These are phyloP conservation scores for Thalpophila matura DNA, from an alignment of 2,888 invertebrate genomes.

Conservation along the genomic window DNA sequence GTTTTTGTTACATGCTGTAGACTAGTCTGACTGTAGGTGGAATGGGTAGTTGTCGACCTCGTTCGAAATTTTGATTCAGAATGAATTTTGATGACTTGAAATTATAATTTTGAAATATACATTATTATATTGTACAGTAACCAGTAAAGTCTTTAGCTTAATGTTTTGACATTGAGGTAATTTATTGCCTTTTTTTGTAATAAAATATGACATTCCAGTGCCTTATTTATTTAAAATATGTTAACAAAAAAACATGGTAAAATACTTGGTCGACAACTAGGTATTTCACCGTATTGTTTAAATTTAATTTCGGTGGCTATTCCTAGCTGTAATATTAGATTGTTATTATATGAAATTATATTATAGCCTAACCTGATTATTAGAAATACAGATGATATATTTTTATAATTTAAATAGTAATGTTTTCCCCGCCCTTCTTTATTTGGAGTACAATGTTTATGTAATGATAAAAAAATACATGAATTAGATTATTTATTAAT, in stretches of 20 bases:
- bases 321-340: slow-evolving; percentile 42
- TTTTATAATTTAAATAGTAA: slow-evolving; percentile 36
- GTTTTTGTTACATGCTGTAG: too few species aligned
- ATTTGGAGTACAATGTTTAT: slow-evolving; percentile 4
- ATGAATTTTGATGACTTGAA: not conserved
- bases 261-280: slow-evolving; percentile 18
- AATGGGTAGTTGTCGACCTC: slow-evolving; percentile 20
- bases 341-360: slow-evolving; percentile 28
- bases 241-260: not conserved
- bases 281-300: slow-evolving; percentile 17
- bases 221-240: slow-evolving; percentile 19
- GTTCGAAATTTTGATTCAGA: not conserved
- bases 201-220: slow-evolving; percentile 8
- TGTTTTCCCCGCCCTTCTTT: slow-evolving; percentile 1
- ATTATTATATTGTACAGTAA: not conserved
- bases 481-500: not conserved
- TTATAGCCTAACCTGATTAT: slow-evolving; percentile 36
- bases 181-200: not conserved
- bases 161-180: not conserved
- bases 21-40: slow-evolving; percentile 35
- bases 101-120: slow-evolving; percentile 1
- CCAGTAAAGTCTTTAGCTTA: not conserved
- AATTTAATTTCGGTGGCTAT: slow-evolving; percentile 44
- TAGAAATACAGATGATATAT: slow-evolving; percentile 49
- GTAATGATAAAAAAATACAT: not conserved